A percentile compares a stretch with the other conserved stretches of the same genome.
Conservation (phyloP, 2,888 invertebrate genomes). For the Hyles lineata region DNA sequence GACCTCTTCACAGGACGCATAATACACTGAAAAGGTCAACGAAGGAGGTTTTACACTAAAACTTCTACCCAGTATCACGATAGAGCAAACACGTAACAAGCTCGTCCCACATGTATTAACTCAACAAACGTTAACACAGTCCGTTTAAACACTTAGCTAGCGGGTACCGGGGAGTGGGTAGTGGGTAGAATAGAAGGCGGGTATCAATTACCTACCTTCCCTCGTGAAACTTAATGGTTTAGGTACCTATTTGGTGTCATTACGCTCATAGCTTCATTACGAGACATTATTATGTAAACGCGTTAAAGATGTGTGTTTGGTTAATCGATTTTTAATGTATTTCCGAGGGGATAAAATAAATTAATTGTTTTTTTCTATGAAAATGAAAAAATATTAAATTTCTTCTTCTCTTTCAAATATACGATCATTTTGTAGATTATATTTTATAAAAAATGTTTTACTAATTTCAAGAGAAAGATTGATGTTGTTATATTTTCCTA, state of each 20-base stretch:
- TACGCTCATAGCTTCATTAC: conserved; percentile 1
- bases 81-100: conserved; percentile 16
- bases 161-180: conserved; percentile 31
- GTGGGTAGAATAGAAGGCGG: conserved; percentile 12
- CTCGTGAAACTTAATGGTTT: conserved; percentile 20
- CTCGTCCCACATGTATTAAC: conserved; percentile 36
- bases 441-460: not conserved
- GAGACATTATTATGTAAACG: conserved; percentile 35
- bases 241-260: conserved; percentile 5
- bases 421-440: conserved; percentile 17
- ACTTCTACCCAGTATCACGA: not conserved
- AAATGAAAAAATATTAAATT: not conserved
- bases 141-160: conserved; percentile 30
- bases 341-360: not conserved
- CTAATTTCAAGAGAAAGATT: not conserved
- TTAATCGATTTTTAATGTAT: not conserved
- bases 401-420: not conserved
- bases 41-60: no score
- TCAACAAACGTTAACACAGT: conserved; percentile 37
- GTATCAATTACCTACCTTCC: conserved; percentile 38
- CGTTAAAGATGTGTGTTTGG: not conserved
- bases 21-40: no score
- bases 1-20: no score
- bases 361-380: not conserved
- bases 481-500: not conserved